Conservation (phyloP, 2,797 vertebrate species). For the Agapornis canus region DNA sequence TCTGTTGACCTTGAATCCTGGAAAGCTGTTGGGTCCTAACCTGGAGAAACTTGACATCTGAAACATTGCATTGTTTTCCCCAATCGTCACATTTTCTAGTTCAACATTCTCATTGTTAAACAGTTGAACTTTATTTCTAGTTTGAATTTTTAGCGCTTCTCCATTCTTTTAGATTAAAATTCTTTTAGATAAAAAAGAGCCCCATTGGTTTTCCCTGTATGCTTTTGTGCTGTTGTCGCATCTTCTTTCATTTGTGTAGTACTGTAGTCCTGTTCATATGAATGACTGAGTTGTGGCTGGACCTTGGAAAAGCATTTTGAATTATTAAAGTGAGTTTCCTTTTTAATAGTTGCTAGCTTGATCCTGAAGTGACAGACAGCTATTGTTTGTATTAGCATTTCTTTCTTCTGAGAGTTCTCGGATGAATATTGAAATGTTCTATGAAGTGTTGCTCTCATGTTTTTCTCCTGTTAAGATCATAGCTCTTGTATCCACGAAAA, state of each 20-base stretch:
- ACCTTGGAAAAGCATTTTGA: background rate
- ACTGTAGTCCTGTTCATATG: background rate
- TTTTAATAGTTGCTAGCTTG: background rate
- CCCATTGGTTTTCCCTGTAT: background rate
- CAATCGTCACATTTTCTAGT: background rate
- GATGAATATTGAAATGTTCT: background rate
- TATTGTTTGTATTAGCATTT: background rate
- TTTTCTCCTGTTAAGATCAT: background rate
- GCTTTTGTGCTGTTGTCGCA: background rate
- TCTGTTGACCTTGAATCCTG: background rate
- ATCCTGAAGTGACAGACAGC: background rate
- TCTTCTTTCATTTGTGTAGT: background rate
- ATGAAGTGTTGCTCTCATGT: background rate
- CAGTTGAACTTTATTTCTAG: background rate
- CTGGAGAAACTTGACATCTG: background rate
- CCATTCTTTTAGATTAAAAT: background rate
- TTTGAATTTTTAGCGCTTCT: background rate
- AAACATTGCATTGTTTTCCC: background rate
- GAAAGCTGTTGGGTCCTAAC: background rate
- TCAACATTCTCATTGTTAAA: background rate
- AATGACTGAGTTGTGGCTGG: background rate
- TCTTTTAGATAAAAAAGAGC: background rate
- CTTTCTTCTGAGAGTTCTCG: slow-evolving; percentile 1
- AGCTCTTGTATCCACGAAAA: background rate
- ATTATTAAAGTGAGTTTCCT: background rate